Base-by-base conservation (phyloP, 2,797 vertebrate species). In the Scolopax bukidnonensis region DNA sequence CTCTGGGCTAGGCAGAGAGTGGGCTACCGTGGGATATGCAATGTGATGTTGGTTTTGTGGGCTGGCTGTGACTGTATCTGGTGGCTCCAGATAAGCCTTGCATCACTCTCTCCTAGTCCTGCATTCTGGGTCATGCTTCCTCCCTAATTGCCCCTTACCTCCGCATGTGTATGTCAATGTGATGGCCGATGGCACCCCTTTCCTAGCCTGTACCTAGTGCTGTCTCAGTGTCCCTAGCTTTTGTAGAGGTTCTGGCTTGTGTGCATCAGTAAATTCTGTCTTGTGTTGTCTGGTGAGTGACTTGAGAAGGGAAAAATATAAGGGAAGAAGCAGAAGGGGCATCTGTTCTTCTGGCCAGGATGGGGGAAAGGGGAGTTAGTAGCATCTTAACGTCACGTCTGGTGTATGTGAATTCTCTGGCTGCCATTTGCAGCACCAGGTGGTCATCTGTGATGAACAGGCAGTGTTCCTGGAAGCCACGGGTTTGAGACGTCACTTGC, bases 31-130 rank as follows among this genome's bases (percentile, higher is more conserved):
- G 96, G 96, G 96, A 94, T 93, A 48, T 74, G 79, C 74, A 41
- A 70, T 96, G 96, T 79, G 71, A 74, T 93, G 89, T 96, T 96
- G 94, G 81, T 96, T 81, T 94, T 89, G 96, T 96, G 79, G 85
- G 92, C 95, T 96, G 96, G 91, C 96, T 96, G 91, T 95, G 96
- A 45, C 78, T 96, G 94, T 96, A 79, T 78, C 92, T 17, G 10
- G 92, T 92, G 83, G 74, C 92, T 95, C 91, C 78, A 87, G 94
- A 91, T 59, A 53, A 96, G 89, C 88, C 93, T 82, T 96, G 95
- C 90, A 91, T 96, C 92, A 61, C 64, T 95, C 59, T 91, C 85
- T 91, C 84, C 86, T 65, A 63, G 87, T 92, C 91, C 85, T 95
- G 90, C 95, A 89, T 92, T 83, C 64, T 43, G 21, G 93, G 77